Base-by-base conservation (phyloP, 2,888 invertebrate species). In the Brachyopa scutellaris region DNA sequence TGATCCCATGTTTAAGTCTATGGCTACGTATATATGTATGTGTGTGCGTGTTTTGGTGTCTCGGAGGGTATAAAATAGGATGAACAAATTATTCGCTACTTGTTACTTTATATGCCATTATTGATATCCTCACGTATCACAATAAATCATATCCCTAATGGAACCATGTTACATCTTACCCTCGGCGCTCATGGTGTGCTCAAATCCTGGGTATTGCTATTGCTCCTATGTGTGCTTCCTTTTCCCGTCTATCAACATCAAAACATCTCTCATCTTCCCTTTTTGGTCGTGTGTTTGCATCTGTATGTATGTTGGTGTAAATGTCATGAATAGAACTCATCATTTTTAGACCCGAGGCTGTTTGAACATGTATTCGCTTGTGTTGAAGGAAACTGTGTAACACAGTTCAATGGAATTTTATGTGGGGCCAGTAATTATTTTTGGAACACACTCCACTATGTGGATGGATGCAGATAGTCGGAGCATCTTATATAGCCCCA, bases 61-160 rank as follows among this genome's bases (percentile, higher is more conserved):
- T 51, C 9, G 7, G 11, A 11, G 33, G 42, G 1, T 15, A n/a
- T n/a, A n/a, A 21, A 49, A 36, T 8, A 3, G n/a, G 29, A 2
- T 36, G 31, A 49, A 64, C 31, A 59, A 72, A 72, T 72, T 38
- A 73, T 66, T 73, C 45, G 59, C 66, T 79, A 66, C 73, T 67
- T 59, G 72, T 72, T 45, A 72, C 64, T 66, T 59, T 59, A 57
- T 70, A 26, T 11, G 38, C 38, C 61, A 40, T 74, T 59, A 51
- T 73, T 73, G 64, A 74, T 57, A 74, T 74, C 74, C 47, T 31
- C 64, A 64, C 62, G 61, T 59, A 45, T 67, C 55, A 62, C 47
- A 77, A 77, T 77, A 77, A 77, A 77, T 77, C 76, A 77, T 69
- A 57, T 69, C 55, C 38, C 61, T 69, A 67, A 59, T 69, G 76